Conservation (phyloP, 2,888 invertebrate species). For the Hyles lineata region DNA sequence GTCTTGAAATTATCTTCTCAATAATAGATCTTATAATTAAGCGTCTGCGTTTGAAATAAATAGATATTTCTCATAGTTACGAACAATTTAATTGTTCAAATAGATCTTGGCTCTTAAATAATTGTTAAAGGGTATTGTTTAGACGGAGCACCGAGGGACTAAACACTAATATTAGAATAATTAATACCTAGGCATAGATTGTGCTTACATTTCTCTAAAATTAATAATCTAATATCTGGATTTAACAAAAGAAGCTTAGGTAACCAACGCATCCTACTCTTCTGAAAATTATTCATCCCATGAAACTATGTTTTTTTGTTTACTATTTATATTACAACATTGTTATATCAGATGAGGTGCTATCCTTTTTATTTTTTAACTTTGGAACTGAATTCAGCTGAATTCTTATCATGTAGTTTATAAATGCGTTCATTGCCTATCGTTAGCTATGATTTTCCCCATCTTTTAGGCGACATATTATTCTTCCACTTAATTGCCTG, state of each 20-base stretch:
- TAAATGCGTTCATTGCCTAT: too few relatives aligned
- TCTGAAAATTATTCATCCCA: too few relatives aligned
- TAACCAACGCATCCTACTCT: not conserved
- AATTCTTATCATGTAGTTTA: too few relatives aligned
- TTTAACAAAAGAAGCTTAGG: not conserved
- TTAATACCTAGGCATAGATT: not conserved
- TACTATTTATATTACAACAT: too few relatives aligned
- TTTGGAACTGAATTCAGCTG: too few relatives aligned
- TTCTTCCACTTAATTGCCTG: too few relatives aligned
- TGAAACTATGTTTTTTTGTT: too few relatives aligned
- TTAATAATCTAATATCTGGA: not conserved
- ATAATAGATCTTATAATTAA: not conserved
- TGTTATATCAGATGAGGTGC: too few relatives aligned
- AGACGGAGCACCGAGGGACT: not conserved
- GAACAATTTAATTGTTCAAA: not conserved
- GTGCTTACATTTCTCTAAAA: not conserved
- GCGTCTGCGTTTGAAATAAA: not conserved
- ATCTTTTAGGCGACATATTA: too few relatives aligned
- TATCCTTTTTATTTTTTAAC: too few relatives aligned
- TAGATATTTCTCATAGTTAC: not conserved
- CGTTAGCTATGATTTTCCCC: too few relatives aligned
- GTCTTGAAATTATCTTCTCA: not conserved
- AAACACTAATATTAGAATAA: not conserved
- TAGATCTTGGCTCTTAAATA: not conserved
- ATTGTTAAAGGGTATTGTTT: not conserved